phyloP scores from a whole-genome alignment of 1,140 invertebrate genomes.

The Pachypeltis micranthus region DNA sequence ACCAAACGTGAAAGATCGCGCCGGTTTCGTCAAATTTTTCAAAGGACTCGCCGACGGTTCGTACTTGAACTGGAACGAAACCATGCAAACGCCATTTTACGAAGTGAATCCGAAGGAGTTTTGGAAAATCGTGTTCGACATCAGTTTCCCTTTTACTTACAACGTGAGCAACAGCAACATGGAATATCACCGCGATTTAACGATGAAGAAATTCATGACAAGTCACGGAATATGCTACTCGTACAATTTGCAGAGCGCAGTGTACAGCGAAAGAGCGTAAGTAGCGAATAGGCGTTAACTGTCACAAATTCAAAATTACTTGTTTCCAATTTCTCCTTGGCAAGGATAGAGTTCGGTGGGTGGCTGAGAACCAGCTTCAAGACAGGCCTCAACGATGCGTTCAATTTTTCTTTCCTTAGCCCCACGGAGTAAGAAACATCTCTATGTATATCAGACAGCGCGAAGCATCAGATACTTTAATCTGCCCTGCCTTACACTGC shows the following conservation, averaged over 20 bases:
- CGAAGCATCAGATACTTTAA: too few relatives aligned
- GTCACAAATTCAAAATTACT: too few relatives aligned
- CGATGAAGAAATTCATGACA: conserved; percentile 37
- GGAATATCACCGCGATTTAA: conserved; percentile 2
- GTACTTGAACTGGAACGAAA: conserved; percentile 40
- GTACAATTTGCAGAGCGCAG: conserved; percentile 48
- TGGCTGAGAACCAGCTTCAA: too few relatives aligned
- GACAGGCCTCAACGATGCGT: too few relatives aligned
- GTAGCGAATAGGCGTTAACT: too few relatives aligned
- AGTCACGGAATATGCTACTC: conserved; percentile 54
- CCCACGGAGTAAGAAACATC: too few relatives aligned
- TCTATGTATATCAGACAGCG: too few relatives aligned
- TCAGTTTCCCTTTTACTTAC: conserved; percentile 17
- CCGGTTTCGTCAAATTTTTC: background rate
- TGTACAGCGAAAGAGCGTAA: conserved; percentile 43
- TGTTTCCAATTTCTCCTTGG: too few relatives aligned
- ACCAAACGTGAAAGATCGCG: background rate
- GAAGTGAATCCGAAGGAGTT: conserved; percentile 40
- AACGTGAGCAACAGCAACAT: conserved; percentile 25
- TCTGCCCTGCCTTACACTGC: too few relatives aligned
- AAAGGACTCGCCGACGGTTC: background rate
- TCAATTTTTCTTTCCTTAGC: too few relatives aligned
- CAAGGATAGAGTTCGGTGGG: too few relatives aligned
- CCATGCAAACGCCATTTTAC: conserved; percentile 37
- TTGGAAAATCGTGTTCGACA: conserved; percentile 38